Evolutionary conservation across 35 echinoderm and acorn worm genomes (phyloP).

Genomic region (Acanthaster planci): DNA sequence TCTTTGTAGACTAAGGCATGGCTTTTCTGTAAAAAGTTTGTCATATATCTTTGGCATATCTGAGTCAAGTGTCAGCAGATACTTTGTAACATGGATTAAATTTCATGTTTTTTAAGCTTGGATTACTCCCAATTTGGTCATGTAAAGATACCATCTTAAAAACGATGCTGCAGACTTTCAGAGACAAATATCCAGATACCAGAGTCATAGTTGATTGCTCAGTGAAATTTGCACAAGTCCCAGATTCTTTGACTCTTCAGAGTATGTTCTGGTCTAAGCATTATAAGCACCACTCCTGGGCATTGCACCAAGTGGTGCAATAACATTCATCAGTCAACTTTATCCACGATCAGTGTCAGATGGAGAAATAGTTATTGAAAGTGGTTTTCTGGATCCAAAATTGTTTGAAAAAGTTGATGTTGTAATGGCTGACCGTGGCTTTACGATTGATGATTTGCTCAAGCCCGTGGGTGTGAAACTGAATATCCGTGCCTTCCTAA

Average conservation of each 20-base stretch:
- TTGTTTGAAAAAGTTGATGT: background rate
- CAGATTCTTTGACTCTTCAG: background rate
- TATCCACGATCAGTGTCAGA: background rate
- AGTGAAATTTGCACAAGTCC: background rate
- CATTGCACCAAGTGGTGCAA: background rate
- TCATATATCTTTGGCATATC: background rate
- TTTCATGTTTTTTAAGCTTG: background rate
- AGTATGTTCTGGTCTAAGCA: background rate
- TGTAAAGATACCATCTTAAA: background rate
- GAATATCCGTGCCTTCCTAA: background rate
- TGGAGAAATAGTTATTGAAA: background rate
- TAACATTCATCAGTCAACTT: background rate
- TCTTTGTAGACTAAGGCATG: no score
- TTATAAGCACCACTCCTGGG: background rate
- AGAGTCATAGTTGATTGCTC: background rate
- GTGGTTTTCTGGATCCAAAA: background rate
- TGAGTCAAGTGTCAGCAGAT: background rate
- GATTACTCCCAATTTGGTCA: background rate
- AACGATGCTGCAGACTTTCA: background rate
- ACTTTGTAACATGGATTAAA: background rate
- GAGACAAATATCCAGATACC: background rate
- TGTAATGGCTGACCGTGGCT: background rate
- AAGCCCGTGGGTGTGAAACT: background rate
- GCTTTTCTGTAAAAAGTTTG: background rate
- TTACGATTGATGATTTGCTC: background rate